phyloP scores from a whole-genome alignment of 1,140 invertebrate species.

The Meloidogyne chitwoodi region DNA sequence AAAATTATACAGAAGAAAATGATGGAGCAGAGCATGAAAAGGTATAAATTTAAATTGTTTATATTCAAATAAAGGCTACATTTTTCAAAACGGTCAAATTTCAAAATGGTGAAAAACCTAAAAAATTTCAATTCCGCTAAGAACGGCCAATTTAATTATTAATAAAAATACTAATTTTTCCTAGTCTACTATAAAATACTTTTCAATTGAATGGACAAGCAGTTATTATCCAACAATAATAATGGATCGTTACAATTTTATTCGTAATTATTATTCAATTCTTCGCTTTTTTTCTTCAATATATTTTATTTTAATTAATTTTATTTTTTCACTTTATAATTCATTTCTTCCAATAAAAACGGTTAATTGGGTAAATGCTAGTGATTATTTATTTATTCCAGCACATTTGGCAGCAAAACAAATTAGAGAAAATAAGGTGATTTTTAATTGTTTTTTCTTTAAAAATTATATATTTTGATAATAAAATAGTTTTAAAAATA shows the following conservation, averaged over 20 bases:
- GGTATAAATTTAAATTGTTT: no score
- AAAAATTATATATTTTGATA: no score
- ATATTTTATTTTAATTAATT: conserved; percentile 28
- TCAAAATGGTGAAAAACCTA: no score
- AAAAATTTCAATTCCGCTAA: no score
- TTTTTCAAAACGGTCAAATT: no score
- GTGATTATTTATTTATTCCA: conserved; percentile 37
- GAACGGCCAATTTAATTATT: no score
- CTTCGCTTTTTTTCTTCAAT: conserved; percentile 14
- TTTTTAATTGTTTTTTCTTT: conserved; percentile 3
- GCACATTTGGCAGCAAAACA: conserved; percentile 44
- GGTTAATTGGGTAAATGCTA: conserved; percentile 1
- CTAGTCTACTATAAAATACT: not conserved
- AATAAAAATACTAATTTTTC: no score
- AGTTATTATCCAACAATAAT: not conserved
- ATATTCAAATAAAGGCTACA: no score
- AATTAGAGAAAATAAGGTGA: conserved; percentile 39
- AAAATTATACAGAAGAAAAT: not conserved
- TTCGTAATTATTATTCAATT: conserved; percentile 13
- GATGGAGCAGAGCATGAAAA: no score
- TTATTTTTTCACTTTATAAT: conserved; percentile 9
- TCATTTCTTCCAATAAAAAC: conserved; percentile 1
- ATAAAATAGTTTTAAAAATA: not conserved
- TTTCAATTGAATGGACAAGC: not conserved
- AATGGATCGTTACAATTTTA: conserved; percentile 13